Base-by-base conservation (phyloP, 2,797 vertebrate species). In the Sebastes diploproa region DNA sequence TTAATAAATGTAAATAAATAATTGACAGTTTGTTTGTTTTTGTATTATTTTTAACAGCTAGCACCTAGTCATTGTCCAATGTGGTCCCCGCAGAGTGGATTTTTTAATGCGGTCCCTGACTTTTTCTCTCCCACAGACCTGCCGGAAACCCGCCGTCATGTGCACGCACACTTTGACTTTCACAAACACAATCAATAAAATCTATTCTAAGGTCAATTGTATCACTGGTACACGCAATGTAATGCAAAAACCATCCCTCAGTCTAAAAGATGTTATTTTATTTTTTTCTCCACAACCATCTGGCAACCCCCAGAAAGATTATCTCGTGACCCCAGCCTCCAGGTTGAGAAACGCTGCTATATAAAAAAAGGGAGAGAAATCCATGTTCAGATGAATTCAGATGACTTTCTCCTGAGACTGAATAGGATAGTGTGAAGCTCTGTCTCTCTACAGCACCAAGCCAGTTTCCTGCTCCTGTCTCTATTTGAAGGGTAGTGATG, bases 401-500 rank as follows among this genome's bases (percentile, higher is more conserved):
- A 86, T 81, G 72, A 85, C 76, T 86, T 84, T 85, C 78, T 84
- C 75, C 80, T 68, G 75, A 87, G 83, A 91, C 85, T 71, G 87
- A 82, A 85, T 58, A 77, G 76, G 55, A 81, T 54, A 74, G 79
- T 76, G 72, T 82, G 78, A 81, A 79, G 66, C 79, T 18, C 61
- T 38, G 78, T 85, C 60, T 89, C 80, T 82, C 79, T 61, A 30
- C 14, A 61, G 70, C 78, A 75, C 69, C 80, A 70, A 85, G 74
- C 67, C 70, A 23, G 78, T 81, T 87, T 83, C 82, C 86, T 78
- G 66, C 85, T 84, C 64, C 81, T 79, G 79, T 89, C 86, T 89
- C 71, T 81, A 78, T 92, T 89, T 92, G 86, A 87, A 88, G 75
- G 76, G 77, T 84, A 92, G 83, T 86, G 82, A 84, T 89, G 89